Base-by-base conservation (phyloP, 2,113 vertebrate genomes). In the Saguinus midas region DNA sequence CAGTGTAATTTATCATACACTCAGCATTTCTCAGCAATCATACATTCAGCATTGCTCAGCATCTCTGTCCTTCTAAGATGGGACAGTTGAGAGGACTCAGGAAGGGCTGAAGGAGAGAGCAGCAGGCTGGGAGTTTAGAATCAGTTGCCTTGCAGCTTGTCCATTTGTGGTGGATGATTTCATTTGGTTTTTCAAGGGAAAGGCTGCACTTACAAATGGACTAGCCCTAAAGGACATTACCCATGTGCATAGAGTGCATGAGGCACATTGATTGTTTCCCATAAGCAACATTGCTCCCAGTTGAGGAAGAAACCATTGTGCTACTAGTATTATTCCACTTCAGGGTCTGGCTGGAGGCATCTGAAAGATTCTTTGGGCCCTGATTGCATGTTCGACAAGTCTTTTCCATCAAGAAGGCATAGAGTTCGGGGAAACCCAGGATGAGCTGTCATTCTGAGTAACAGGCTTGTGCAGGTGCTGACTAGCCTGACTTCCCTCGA, bases 391-490 rank as follows among this genome's bases (percentile, higher is more conserved):
- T 32, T 66, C 81, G 70, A 95, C 43, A 57, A 23, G 50, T 64
- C 66, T 96, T 95, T 89, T 96, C 96, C 75, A 79, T 95, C 92
- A 92, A 58, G 43, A 84, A 61, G 48, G 45, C 35, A 21, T 2
- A 64, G 68, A 79, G 75, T 20, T 73, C 8, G 45, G 87, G 90
- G 73, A 96, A 96, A 75, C 48, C 84, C 68, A 43, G 84, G 72
- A 79, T 87, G 94, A 96, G 43, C 87, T 89, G 50, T 98, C 87
- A 75, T 81, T 50, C 40, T 70, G 80, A 93, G 90, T 73, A 80
- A 81, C 57, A 84, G 90, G 90, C 83, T 84, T 9, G 35, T 89
- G 80, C 83, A 79, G 76, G 95, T 92, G 79, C 88, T 58, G 79
- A 94, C 90, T 35, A 35, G 91, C 37, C n/a, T 57, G 17, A 52